Evolutionary conservation across 2,797 vertebrate species (phyloP), one percentile per base, ranked within the genome.

Genomic region (Cuculus canorus): DNA sequence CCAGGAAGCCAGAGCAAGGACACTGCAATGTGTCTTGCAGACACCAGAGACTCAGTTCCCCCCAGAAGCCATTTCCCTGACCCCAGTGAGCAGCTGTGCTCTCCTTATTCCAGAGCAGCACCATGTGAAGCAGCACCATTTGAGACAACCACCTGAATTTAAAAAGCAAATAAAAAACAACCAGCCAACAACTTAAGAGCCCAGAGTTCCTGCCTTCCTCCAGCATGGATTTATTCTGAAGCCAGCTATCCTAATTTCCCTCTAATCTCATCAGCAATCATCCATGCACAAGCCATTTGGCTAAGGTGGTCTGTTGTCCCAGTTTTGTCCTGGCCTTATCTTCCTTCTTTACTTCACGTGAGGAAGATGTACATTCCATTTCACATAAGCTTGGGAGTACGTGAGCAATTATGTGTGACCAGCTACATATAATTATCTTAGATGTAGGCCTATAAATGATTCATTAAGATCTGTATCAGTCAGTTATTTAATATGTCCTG

Each of bases 391-490:
- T 54, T 72, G 56, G n/a, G 45, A 41, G 0, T 65, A 84, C 13
- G 0, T 10, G 4, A 80, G 56, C 83, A 43, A 87, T 91, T 93
- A 86, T 54, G 64, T 90, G 59, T 81, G 92, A 90, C 61, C 92
- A 92, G 54, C 80, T 93, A 84, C 83, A 63, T 82, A 70, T 86
- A 95, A 95, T 96, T 95, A 94, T 81, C 61, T 92, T 81, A 86
- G 86, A 91, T 95, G 81, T 82, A 94, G 82, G 92, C 84, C 93
- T 90, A 93, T 94, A 94, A 97, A 97, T 96, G 93, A 94, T 94
- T 97, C 86, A 95, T 97, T 97, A 95, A 95, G 92, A 94, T 94
- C 81, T 92, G 52, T 91, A 96, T 96, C 96, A 86, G 89, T 69
- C 95, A 47, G 82, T 95, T 96, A 93, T 94, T 96, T 96, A 96